These are phyloP conservation scores for Alcis repandata DNA, from an alignment of 2,888 invertebrate species.

Conservation along the genomic window DNA sequence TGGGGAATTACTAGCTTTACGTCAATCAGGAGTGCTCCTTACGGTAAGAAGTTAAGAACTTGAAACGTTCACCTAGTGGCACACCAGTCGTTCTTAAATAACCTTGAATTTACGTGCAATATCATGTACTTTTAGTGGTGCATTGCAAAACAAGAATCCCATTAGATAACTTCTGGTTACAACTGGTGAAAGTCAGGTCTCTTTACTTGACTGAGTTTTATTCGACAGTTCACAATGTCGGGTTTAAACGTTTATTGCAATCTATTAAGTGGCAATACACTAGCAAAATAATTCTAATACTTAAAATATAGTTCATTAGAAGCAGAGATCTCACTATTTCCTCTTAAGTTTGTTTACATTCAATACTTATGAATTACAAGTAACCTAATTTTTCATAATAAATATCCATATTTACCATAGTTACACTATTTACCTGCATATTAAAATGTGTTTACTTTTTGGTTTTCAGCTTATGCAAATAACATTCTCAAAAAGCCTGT, in stretches of 20 bases:
- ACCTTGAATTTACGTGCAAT: constrained; percentile 50
- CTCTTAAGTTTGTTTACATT: background rate
- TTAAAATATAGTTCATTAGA: no score
- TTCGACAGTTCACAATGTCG: background rate
- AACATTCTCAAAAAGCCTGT: constrained; percentile 79
- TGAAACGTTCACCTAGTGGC: constrained; percentile 62
- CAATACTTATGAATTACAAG: background rate
- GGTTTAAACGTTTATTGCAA: background rate
- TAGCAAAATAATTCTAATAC: no score
- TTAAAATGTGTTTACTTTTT: constrained; percentile 22
- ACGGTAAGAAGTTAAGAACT: constrained; percentile 89
- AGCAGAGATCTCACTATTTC: background rate
- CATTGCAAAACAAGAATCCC: constrained; percentile 45
- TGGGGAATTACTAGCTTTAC: constrained; percentile 98
- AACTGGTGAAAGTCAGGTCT: constrained; percentile 55
- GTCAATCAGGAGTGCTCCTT: constrained; percentile 92
- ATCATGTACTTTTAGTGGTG: constrained; percentile 35
- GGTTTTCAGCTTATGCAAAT: constrained; percentile 77
- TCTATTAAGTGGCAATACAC: background rate
- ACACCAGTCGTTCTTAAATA: constrained; percentile 45
- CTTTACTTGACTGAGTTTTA: constrained; percentile 35
- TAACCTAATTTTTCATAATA: background rate
- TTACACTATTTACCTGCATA: background rate
- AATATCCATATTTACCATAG: background rate
- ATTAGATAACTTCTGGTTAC: constrained; percentile 45